Evolutionary conservation across 2,888 invertebrate genomes (phyloP), one percentile per base, ranked within the genome.

Genomic region (Lasioglossum malachurum): DNA sequence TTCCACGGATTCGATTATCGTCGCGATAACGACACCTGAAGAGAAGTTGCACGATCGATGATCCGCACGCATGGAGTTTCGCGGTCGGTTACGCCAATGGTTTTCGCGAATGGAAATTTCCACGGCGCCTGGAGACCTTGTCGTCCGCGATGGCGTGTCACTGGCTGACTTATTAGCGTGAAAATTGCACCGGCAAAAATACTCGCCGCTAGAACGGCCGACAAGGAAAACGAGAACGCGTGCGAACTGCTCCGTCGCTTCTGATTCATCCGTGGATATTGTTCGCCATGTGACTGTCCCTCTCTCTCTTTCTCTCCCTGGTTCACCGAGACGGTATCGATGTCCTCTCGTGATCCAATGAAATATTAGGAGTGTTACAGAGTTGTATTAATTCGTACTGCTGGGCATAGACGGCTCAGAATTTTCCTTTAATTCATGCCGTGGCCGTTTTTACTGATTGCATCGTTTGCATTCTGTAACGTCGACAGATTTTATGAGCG

Each of bases 31-130:
- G 8, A 67, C 35, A 67, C 67, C 67, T 19, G 35, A 19, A 19
- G 14, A 67, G 67, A 67, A 35, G 23, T 23, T 23, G 10, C 19
- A 1, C 16, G 35, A 35, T 19, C 67, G 35, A 35, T 35, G 35
- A 67, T 67, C 35, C 19, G 27, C 1, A 64, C 27, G 64, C 64
- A 38, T 46, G 75, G 87, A 87, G 88, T 89, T 83, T 16, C 71
- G 72, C 82, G 82, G 73, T 57, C 84, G 82, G 81, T 91, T 94
- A 93, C 94, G 94, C 94, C 94, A 92, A 92, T 94, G 94, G 81
- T 91, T 92, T 91, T 91, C 89, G 88, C 92, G 91, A 90, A 93
- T 93, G 94, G 95, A 94, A 94, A 94, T 94, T 94, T 94, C 94
- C 95, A 89, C 91, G 41, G 88, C 86, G 86, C 78, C 84, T 82